Evolutionary conservation across 2,797 vertebrate genomes (phyloP), one percentile per base, ranked within the genome.

Genomic region (Syngnathus acus): DNA sequence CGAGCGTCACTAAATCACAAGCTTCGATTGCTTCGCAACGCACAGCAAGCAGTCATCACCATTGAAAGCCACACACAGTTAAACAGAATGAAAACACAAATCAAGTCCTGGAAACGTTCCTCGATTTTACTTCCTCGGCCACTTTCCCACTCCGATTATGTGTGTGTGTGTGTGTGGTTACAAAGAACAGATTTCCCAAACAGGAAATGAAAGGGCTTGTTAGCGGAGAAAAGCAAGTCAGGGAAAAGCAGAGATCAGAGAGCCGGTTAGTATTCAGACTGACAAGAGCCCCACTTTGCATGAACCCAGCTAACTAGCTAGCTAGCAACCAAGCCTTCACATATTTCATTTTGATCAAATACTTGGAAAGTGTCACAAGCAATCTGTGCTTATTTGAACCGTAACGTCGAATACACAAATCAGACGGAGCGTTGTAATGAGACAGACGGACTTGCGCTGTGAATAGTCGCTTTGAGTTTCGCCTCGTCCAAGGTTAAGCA

Each of bases 141-240:
- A 75, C 79, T 79, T 82, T 81, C 72, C 83, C 77, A 82, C 86
- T 81, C 79, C 70, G 80, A 71, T 72, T 75, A 32, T 32, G 74
- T 73, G 62, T 82, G 77, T 82, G 62, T 82, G 77, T 82, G 77
- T 68, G 61, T 47, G 60, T 78, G 91, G 92, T 95, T 93, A 97
- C 94, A 90, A 95, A 94, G 92, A 95, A 91, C 95, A 98, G 94
- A 95, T 94, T 98, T 98, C 95, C 94, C 92, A 89, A 86, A 91
- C 89, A 94, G 92, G 91, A 95, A 96, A 95, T 95, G 92, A 95
- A 95, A 95, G 94, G 90, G 87, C 92, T 93, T 91, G 92, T 94
- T 82, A 83, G 74, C 66, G 59, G 68, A 76, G 63, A 69, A 64
- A 74, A 77, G 72, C 65, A 19, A 71, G 70, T 42, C 48, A 93